These are phyloP conservation scores for Apotomis betuletana DNA, from an alignment of 2,888 invertebrate species.

Conservation along the genomic window DNA sequence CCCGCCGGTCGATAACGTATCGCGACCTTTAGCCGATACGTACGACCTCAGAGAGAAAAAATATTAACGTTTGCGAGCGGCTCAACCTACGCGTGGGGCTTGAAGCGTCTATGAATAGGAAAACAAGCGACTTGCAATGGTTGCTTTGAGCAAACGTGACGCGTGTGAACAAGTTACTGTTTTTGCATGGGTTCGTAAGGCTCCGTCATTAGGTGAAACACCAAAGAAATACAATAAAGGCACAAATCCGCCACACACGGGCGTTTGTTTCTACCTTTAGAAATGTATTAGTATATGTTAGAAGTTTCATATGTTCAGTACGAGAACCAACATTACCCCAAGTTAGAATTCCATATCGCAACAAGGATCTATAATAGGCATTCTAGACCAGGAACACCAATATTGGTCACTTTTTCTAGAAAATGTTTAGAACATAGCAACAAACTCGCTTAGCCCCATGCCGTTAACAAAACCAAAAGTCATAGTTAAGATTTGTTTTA, in stretches of 20 bases:
- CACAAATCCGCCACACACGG: background rate
- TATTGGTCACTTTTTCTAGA: background rate
- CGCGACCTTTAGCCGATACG: slow-evolving; percentile 39
- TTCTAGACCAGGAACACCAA: too few relatives aligned
- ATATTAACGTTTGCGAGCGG: slow-evolving; percentile 11
- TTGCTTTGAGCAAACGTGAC: slow-evolving; percentile 9
- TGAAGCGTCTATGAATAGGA: slow-evolving; percentile 5
- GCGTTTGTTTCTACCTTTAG: too few relatives aligned
- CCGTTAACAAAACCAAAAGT: background rate
- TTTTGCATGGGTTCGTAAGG: background rate
- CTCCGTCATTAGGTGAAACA: background rate
- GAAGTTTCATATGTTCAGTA: too few relatives aligned
- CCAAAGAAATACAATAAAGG: background rate
- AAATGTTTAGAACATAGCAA: background rate
- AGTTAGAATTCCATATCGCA: too few relatives aligned
- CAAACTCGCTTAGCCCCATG: background rate
- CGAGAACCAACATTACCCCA: too few relatives aligned
- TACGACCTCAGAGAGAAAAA: slow-evolving; percentile 34
- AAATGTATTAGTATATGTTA: too few relatives aligned
- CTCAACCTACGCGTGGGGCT: slow-evolving; percentile 13
- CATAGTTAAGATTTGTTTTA: background rate
- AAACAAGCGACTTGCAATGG: slow-evolving; percentile 12
- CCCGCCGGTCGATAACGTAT: slow-evolving; percentile 41
- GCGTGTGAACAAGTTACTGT: slow-evolving; percentile 2
- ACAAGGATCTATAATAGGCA: too few relatives aligned